phyloP scores from a whole-genome alignment of 2,888 invertebrate species.

The Noctua pronuba region DNA sequence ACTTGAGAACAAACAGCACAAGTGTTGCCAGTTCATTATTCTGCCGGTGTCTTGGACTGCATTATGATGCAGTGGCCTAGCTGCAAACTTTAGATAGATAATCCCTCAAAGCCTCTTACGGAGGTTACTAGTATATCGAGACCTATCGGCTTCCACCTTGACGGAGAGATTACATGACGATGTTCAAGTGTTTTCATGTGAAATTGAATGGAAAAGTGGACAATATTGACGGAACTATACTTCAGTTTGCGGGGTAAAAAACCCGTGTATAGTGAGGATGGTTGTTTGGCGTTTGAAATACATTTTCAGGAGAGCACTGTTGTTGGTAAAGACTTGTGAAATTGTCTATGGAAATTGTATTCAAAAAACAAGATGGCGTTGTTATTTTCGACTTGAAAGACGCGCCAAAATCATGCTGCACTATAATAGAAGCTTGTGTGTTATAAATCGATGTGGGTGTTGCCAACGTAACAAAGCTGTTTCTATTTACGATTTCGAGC shows the following conservation, averaged over 20 bases:
- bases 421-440: not conserved
- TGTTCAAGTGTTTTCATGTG: conserved; percentile 46
- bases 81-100: conserved; percentile 57
- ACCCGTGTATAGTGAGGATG: not conserved
- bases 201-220: conserved; percentile 35
- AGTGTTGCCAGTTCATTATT: conserved; percentile 42
- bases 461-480: not conserved
- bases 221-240: conserved; percentile 12
- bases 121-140: conserved; percentile 32
- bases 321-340: not conserved
- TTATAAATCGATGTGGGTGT: not conserved
- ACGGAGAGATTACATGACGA: conserved; percentile 28
- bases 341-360: not conserved
- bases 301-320: not conserved
- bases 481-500: not conserved
- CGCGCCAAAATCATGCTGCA: conserved; percentile 2
- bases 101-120: conserved; percentile 52
- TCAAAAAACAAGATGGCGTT: not conserved
- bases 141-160: conserved; percentile 36
- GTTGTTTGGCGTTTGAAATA: not conserved
- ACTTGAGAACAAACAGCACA: conserved; percentile 4
- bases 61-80: conserved; percentile 50
- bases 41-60: conserved; percentile 33
- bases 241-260: not conserved
- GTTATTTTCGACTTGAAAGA: not conserved